Base-by-base conservation (phyloP, 2,888 invertebrate species). In the Apamea epomidion region DNA sequence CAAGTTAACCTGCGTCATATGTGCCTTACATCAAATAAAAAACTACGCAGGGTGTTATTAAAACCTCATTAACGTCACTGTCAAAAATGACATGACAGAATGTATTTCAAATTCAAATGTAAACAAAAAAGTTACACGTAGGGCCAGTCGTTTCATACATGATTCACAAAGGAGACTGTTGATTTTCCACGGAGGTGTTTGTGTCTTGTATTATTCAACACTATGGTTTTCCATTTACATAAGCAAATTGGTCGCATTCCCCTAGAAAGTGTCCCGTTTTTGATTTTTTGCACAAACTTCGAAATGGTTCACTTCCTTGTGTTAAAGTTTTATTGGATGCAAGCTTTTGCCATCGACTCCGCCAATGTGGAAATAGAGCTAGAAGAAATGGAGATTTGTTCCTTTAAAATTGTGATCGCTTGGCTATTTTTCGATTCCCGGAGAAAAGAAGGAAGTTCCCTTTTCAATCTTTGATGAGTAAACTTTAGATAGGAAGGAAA, bases 141-240 rank as follows among this genome's bases (percentile, higher is more conserved):
- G 80, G 86, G 84, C 90, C 68, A 88, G 88, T 86, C 87, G 76
- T 91, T 91, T 91, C 92, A 93, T 94, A 91, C 89, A 93, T 91
- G 92, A 93, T 92, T 91, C 92, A 93, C 91, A 91, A 91, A 92
- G 90, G 80, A 84, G 76, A 85, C 84, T 91, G 92, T 92, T 92
- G 92, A 92, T 92, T 92, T 92, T 92, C 88, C 88, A 88, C 84
- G 86, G 72, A 90, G 89, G 90, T 90, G 90, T 90, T 88, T 87
- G 72, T 82, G 76, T 45, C 70, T 87, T 93, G 87, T 91, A 92
- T 92, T 93, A 93, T 93, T 93, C 92, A 93, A 87, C 80, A 87
- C 84, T 89, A 90, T 89, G 90, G 89, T 88, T 88, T 90, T 87
- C 88, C 88, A 92, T 93, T 93, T 93, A 91, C 92, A 92, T 92